These are phyloP conservation scores for Halictus quadricinctus DNA, from an alignment of 2,888 invertebrate species.

Conservation along the genomic window DNA sequence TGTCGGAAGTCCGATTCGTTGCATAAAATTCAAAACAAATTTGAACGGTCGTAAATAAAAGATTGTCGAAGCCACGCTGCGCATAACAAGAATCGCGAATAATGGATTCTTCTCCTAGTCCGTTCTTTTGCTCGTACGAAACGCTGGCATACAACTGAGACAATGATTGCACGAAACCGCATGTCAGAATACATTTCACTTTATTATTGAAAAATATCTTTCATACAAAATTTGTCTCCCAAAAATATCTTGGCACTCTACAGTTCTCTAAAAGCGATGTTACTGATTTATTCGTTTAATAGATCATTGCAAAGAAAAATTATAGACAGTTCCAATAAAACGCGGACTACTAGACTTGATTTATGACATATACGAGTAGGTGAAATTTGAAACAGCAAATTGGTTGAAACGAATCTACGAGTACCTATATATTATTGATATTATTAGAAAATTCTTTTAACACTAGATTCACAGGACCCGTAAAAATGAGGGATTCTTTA, in stretches of 20 bases:
- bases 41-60: conserved; percentile 48
- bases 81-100: conserved; percentile 15
- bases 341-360: too few species aligned
- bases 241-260: background rate
- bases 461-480: too few species aligned
- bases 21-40: conserved; percentile 52
- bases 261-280: too few species aligned
- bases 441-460: too few species aligned
- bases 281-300: too few species aligned
- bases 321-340: too few species aligned
- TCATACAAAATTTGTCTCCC: background rate
- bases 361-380: too few species aligned
- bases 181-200: background rate
- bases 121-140: conserved; percentile 8
- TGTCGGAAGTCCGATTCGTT: conserved; percentile 46
- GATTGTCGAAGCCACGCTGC: background rate
- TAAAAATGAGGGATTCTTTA: too few species aligned
- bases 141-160: conserved; percentile 14
- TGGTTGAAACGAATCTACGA: too few species aligned
- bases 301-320: too few species aligned
- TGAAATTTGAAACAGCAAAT: too few species aligned
- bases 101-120: conserved; percentile 3
- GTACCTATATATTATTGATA: too few species aligned
- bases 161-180: background rate
- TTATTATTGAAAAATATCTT: background rate